These are phyloP conservation scores for Percopsis omiscomaycus DNA, from an alignment of 2,797 vertebrate species.

Conservation along the genomic window DNA sequence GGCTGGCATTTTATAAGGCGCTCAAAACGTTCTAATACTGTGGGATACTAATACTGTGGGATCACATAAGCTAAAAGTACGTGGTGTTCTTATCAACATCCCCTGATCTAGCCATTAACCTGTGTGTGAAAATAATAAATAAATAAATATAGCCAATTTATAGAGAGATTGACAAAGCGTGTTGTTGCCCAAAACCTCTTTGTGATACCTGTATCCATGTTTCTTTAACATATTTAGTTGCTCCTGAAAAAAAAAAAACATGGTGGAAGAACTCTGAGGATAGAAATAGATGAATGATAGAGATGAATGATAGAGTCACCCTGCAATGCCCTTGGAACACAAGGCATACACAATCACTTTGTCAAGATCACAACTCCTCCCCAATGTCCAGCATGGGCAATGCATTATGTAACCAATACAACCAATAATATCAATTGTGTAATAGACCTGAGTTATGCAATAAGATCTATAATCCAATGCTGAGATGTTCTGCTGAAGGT, in stretches of 20 bases:
- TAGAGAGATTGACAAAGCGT: too few species aligned
- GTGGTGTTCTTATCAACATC: neutral
- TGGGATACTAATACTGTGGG: constrained; percentile 6
- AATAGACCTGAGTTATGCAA: neutral
- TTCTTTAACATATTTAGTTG: too few species aligned
- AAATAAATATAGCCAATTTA: neutral
- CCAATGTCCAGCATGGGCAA: neutral
- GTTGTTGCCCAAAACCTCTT: too few species aligned
- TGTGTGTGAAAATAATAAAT: constrained; percentile 10
- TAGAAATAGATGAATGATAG: neutral
- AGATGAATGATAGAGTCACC: too few species aligned
- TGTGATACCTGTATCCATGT: too few species aligned
- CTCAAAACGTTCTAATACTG: constrained; percentile 52
- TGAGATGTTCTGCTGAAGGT: constrained; percentile 53
- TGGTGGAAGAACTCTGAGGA: neutral
- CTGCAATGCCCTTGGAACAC: neutral
- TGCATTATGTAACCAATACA: neutral
- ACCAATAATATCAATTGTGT: neutral
- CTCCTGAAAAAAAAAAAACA: too few species aligned
- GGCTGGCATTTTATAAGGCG: constrained; percentile 53
- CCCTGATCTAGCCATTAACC: constrained; percentile 12
- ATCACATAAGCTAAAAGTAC: constrained; percentile 47
- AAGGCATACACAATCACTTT: neutral
- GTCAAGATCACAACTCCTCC: neutral
- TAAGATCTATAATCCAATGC: neutral